Evolutionary conservation across 2,113 vertebrate genomes (phyloP).

Genomic region (Eleginops maclovinus): DNA sequence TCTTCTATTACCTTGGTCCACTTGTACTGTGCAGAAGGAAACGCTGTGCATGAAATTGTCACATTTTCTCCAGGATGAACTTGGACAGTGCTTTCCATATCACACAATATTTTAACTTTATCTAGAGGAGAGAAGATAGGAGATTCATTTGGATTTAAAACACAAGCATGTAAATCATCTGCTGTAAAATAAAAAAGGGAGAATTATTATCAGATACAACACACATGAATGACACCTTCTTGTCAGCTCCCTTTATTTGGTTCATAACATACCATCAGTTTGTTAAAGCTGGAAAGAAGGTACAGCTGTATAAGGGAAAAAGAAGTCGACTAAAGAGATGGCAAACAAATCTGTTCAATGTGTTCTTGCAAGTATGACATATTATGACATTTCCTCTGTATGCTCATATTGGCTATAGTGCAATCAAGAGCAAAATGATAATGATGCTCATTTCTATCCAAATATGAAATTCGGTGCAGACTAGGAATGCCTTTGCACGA

Average conservation of each 20-base stretch:
- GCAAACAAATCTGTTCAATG: conserved; percentile 11
- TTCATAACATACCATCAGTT: neutral
- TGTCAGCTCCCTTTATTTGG: fast-evolving
- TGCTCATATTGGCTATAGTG: conserved; percentile 22
- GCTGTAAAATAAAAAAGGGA: neutral
- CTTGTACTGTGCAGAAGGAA: conserved; percentile 32
- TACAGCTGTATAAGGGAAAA: neutral
- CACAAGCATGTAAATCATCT: neutral
- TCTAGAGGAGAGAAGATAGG: conserved; percentile 46
- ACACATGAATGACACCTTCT: neutral
- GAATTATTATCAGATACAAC: neutral
- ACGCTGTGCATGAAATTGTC: conserved; percentile 48
- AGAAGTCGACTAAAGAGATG: neutral
- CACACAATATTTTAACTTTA: conserved; percentile 59
- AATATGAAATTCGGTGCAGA: neutral
- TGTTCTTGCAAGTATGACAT: conserved; percentile 10
- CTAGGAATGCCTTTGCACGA: neutral
- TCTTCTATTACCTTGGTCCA: conserved; percentile 76
- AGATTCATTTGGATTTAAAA: conserved; percentile 5
- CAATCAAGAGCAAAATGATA: conserved; percentile 43
- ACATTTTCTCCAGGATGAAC: conserved; percentile 61
- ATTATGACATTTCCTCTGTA: conserved; percentile 27
- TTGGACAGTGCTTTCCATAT: conserved; percentile 33
- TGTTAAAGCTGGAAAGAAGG: neutral
- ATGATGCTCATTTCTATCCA: conserved; percentile 1